These are phyloP conservation scores for Patella pellucida DNA, from an alignment of 2,888 invertebrate genomes.

Conservation along the genomic window DNA sequence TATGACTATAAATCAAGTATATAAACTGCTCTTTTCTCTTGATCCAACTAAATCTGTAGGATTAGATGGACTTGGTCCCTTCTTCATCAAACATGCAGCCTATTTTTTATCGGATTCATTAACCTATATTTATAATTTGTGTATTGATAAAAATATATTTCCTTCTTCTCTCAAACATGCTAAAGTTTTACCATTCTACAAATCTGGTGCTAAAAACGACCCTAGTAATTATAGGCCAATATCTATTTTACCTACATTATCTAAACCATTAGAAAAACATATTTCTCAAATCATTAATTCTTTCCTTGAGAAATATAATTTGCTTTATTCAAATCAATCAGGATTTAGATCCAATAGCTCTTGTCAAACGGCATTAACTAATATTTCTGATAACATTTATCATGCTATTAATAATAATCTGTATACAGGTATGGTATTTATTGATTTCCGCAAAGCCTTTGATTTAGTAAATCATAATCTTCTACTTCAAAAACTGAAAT, in stretches of 20 bases:
- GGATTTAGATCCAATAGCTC: background rate
- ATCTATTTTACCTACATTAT: background rate
- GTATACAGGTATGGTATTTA: background rate
- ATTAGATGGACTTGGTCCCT: too few relatives aligned
- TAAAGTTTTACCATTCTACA: background rate
- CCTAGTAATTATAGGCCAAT: background rate
- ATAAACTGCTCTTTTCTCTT: too few relatives aligned
- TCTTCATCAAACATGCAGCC: too few relatives aligned
- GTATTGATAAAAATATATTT: background rate
- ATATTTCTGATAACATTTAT: background rate
- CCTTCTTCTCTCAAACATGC: background rate
- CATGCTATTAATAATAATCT: background rate
- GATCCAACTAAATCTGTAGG: too few relatives aligned
- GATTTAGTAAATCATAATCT: background rate
- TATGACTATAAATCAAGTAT: too few relatives aligned
- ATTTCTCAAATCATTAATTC: background rate
- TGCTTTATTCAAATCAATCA: background rate
- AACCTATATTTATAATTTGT: background rate
- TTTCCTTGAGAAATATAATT: background rate
- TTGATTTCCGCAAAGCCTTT: background rate
- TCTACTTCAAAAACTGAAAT: background rate
- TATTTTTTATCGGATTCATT: background rate
- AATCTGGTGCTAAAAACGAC: background rate
- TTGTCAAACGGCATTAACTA: background rate
- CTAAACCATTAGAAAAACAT: background rate